phyloP scores from a whole-genome alignment of 2,113 vertebrate species.

The Neopipo cinnamomea region DNA sequence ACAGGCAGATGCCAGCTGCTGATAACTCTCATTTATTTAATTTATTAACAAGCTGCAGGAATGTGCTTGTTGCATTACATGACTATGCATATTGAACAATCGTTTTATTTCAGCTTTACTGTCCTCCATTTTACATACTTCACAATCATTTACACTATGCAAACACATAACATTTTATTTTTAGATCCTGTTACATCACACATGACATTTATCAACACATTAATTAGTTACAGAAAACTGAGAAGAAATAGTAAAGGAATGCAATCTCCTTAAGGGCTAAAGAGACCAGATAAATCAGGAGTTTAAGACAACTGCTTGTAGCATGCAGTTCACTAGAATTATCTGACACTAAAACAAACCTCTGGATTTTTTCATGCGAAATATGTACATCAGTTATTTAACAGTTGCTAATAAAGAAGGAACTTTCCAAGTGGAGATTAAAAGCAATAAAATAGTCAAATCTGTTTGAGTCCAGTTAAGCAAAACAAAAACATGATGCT shows the following conservation, averaged over 20 bases:
- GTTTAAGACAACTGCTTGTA: background rate
- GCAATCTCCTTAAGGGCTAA: background rate
- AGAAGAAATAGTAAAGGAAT: background rate
- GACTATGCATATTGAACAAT: constrained; percentile 14
- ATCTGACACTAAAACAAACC: background rate
- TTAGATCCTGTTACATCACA: background rate
- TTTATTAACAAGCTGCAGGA: constrained; percentile 48
- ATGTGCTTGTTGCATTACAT: background rate
- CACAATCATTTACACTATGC: background rate
- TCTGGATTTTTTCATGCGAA: background rate
- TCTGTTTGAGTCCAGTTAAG: background rate
- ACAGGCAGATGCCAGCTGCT: constrained; percentile 17
- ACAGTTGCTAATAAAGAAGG: background rate
- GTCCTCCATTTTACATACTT: background rate
- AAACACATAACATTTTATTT: background rate
- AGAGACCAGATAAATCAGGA: background rate
- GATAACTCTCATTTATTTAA: constrained; percentile 49
- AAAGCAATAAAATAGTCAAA: background rate
- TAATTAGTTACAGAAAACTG: background rate
- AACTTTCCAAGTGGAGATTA: background rate
- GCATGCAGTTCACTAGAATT: background rate
- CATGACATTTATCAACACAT: background rate
- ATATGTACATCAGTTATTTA: background rate
- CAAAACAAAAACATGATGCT: background rate
- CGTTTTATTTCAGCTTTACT: background rate